Evolutionary conservation across 2,113 vertebrate genomes (phyloP), one percentile per base, ranked within the genome.

Genomic region (Eurypyga helias): DNA sequence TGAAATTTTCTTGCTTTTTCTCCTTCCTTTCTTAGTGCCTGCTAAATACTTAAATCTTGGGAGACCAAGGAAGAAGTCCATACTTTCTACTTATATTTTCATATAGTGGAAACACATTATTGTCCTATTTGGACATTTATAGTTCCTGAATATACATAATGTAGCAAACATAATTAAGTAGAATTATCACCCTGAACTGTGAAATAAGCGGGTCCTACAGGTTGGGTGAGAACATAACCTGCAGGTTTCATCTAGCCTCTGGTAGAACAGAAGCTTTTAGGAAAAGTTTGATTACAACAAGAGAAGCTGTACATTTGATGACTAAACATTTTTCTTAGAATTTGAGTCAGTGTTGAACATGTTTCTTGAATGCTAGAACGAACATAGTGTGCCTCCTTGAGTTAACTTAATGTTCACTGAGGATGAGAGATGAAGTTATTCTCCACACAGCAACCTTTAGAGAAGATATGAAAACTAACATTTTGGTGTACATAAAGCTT

Each of bases 1-100:
- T 90, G 64, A 78, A 82, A 25, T 60, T 88, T 65, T 52, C 51
- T 66, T 80, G 16, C 10, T 73, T 84, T 70, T 93, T 46, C 43
- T 76, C 18, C n/a, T 75, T 85, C 64, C 23, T 67, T 72, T 88
- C 54, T 76, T 48, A 29, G 10, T 91, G 18, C 38, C 43, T 46
- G 29, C 11, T 73, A 76, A 13, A 65, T 67, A 83, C 55, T 61
- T 67, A 33, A 12, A 72, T 48, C 77, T 84, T 84, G 48, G 33
- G 65, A 93, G 70, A 73, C 48, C 64, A n/a, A 85, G 15, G 25
- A 67, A 65, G 43, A 93, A 85, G 57, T 48, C 45, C 4, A 20
- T 64, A 29, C 13, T 86, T 45, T 81, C 23, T 91, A 48, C 31
- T 67, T 67, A 31, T 4, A 57, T 69, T 89, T 85, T 58, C 34